Evolutionary conservation across 2,888 invertebrate species (phyloP).

Genomic region (Morpho deidamia): DNA sequence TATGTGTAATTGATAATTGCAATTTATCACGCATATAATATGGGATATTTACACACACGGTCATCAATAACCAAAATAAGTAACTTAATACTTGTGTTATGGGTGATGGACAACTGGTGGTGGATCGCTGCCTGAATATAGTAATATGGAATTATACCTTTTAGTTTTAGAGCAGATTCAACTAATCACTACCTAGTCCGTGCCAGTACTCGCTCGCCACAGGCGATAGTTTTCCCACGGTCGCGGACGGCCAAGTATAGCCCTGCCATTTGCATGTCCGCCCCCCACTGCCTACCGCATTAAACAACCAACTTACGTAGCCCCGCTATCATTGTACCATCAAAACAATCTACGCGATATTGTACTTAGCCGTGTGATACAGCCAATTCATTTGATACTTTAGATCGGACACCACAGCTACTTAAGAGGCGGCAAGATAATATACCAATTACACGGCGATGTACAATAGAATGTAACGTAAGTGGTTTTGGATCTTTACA

Average conservation of each 20-base stretch:
- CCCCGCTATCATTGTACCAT: slow-evolving; percentile 20
- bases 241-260: slow-evolving; percentile 68
- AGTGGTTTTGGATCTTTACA: background rate
- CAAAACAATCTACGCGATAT: slow-evolving; percentile 28
- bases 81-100: too few relatives aligned
- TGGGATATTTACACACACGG: too few relatives aligned
- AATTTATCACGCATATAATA: too few relatives aligned
- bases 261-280: slow-evolving; percentile 74
- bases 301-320: slow-evolving; percentile 49
- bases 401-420: slow-evolving; percentile 24
- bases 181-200: slow-evolving; percentile 36
- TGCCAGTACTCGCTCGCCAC: slow-evolving; percentile 63
- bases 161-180: too few relatives aligned
- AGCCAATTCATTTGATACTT: slow-evolving; percentile 27
- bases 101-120: too few relatives aligned
- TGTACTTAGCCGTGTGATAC: slow-evolving; percentile 34
- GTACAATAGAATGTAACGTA: slow-evolving; percentile 11
- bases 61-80: too few relatives aligned
- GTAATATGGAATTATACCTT: too few relatives aligned
- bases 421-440: slow-evolving; percentile 20
- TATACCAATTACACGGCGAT: slow-evolving; percentile 24
- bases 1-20: too few relatives aligned
- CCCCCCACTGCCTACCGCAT: slow-evolving; percentile 64
- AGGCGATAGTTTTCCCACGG: slow-evolving; percentile 79
- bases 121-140: too few relatives aligned